Evolutionary conservation across 2,113 vertebrate species (phyloP).

Genomic region (Drymodes brunneopygia): DNA sequence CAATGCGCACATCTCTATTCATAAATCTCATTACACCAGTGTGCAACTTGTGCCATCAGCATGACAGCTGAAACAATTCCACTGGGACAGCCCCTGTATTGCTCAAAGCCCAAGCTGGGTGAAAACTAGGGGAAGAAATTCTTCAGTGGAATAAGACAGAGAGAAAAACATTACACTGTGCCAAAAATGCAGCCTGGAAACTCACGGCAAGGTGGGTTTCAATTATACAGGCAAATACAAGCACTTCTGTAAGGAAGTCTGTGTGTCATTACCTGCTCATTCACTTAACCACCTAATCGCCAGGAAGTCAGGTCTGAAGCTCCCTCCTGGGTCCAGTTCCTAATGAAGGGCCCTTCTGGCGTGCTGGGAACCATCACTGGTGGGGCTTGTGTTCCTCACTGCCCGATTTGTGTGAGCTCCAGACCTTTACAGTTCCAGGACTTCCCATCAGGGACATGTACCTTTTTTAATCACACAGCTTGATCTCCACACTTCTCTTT

Average conservation of each 20-base stretch:
- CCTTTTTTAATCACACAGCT: neutral
- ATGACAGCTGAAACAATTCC: rapidly evolving
- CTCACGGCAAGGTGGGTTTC: rapidly evolving
- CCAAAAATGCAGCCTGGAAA: neutral
- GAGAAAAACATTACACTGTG: neutral
- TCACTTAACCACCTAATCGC: neutral
- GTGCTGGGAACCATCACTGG: rapidly evolving
- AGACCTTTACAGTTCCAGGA: neutral
- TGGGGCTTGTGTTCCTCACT: neutral
- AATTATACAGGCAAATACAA: rapidly evolving
- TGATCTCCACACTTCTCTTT: neutral
- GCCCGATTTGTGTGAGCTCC: neutral
- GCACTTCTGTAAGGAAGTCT: neutral
- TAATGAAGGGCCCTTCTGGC: neutral
- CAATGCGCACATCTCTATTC: neutral
- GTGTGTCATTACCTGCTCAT: neutral
- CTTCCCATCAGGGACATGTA: rapidly evolving
- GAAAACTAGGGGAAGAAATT: neutral
- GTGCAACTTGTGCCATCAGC: neutral
- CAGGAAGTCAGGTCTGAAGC: neutral
- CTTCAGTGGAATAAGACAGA: neutral
- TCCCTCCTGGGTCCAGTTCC: neutral
- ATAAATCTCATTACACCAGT: rapidly evolving
- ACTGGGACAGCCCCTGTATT: neutral
- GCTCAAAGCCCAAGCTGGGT: neutral